Evolutionary conservation across 2,797 vertebrate genomes (phyloP).

Genomic region (Lepilemur ruficaudatus): DNA sequence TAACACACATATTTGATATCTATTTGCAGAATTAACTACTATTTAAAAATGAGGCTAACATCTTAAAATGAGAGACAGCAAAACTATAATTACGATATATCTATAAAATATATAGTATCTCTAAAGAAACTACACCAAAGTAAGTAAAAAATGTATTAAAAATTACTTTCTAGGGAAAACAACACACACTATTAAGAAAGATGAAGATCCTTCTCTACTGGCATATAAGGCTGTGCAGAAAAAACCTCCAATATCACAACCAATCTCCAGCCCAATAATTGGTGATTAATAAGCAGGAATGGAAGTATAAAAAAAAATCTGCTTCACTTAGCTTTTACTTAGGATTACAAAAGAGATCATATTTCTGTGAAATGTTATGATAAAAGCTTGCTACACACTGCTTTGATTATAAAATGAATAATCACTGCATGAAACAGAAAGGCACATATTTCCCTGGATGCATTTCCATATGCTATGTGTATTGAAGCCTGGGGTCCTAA

Average conservation of each 20-base stretch:
- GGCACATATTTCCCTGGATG: not conserved
- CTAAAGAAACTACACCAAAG: not conserved
- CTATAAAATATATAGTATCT: not conserved
- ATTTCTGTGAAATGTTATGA: not conserved
- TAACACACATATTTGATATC: not conserved
- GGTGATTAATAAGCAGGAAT: not conserved
- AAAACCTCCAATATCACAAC: not conserved
- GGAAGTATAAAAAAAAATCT: not conserved
- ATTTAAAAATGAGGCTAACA: not conserved
- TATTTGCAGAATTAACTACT: not conserved
- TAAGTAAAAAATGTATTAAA: not conserved
- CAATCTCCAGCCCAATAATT: not conserved
- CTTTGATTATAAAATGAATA: not conserved
- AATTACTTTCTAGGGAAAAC: not conserved
- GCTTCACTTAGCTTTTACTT: not conserved
- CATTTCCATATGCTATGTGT: not conserved
- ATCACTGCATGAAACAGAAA: not conserved
- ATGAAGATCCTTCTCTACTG: not conserved
- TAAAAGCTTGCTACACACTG: not conserved
- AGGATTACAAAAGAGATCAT: not conserved
- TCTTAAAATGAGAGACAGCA: not conserved
- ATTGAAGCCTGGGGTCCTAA: not conserved
- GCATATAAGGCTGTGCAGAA: not conserved
- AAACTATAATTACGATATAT: not conserved
- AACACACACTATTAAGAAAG: not conserved